A percentile compares a stretch with the other conserved stretches of the same genome.
Conservation (phyloP, 2,888 invertebrate species). For the Drosophila gaucha region DNA sequence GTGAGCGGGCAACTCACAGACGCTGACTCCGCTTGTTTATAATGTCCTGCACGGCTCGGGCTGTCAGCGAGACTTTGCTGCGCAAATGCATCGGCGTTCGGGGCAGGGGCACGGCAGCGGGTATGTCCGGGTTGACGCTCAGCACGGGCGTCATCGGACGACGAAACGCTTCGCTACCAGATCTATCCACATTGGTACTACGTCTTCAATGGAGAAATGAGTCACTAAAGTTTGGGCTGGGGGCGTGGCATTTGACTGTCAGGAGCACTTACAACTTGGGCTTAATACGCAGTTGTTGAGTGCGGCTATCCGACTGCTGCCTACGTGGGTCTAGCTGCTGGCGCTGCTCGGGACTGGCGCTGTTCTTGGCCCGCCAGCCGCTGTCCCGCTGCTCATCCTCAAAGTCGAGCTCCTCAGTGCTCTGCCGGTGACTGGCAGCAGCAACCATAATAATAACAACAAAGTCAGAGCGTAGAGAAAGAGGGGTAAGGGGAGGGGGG, state of each 20-base stretch:
- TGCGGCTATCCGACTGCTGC: conserved; percentile 42
- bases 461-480: not conserved
- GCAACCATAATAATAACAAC: conserved; percentile 7
- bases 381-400: conserved; percentile 60
- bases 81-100: conserved; percentile 79
- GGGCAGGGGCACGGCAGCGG: conserved; percentile 76
- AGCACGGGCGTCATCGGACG: conserved; percentile 79
- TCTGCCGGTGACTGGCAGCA: conserved; percentile 68
- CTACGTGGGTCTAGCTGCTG: conserved; percentile 44
- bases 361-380: conserved; percentile 61
- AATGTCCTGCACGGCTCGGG: conserved; percentile 80
- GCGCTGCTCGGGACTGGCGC: conserved; percentile 58
- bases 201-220: conserved; percentile 55
- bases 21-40: conserved; percentile 69
- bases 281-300: conserved; percentile 57
- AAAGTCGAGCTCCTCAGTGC: conserved; percentile 78
- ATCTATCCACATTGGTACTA: conserved; percentile 59
- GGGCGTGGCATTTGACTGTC: conserved; percentile 2
- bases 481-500: not conserved
- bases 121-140: conserved; percentile 71
- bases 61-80: conserved; percentile 77
- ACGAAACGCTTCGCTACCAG: conserved; percentile 64
- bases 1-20: conserved; percentile 74
- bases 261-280: conserved; percentile 70
- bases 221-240: conserved; percentile 12